Evolutionary conservation across 1,140 invertebrate genomes (phyloP).

Genomic region (Euura saliciscinereae): DNA sequence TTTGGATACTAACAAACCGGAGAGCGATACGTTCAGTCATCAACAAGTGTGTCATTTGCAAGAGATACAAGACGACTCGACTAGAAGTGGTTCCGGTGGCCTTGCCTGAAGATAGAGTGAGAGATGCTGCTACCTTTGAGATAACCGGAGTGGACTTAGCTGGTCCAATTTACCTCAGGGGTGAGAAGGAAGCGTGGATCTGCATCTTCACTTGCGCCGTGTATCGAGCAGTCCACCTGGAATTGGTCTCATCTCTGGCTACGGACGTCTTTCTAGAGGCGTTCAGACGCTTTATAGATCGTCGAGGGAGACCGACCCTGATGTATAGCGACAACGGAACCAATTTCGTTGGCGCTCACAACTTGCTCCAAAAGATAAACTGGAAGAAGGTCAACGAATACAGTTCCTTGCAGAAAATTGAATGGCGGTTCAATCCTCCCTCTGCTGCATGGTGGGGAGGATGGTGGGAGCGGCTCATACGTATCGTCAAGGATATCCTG

Average conservation of each 20-base stretch:
- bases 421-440: constrained; percentile 51
- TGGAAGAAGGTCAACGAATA: constrained; percentile 1
- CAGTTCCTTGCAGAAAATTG: not conserved
- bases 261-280: constrained; percentile 21
- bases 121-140: constrained; percentile 38
- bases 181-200: constrained; percentile 26
- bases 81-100: constrained; percentile 38
- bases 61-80: constrained; percentile 23
- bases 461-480: constrained; percentile 49
- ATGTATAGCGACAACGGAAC: constrained; percentile 24
- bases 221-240: constrained; percentile 29
- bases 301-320: constrained; percentile 19
- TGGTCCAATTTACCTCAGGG: constrained; percentile 42
- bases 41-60: constrained; percentile 36
- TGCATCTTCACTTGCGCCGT: constrained; percentile 29
- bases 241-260: constrained; percentile 27
- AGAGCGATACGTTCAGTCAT: constrained; percentile 22
- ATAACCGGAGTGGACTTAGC: constrained; percentile 50
- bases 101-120: constrained; percentile 32
- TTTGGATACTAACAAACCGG: constrained; percentile 33
- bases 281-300: constrained; percentile 15
- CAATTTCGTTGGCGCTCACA: constrained; percentile 22
- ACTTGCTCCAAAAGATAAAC: too few relatives aligned
- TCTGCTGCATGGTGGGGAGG: constrained; percentile 49
- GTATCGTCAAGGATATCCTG: constrained; percentile 43